A percentile compares a stretch with the other conserved stretches of the same genome.
Conservation (phyloP, 2,113 vertebrate genomes). For the Labeo rohita region DNA sequence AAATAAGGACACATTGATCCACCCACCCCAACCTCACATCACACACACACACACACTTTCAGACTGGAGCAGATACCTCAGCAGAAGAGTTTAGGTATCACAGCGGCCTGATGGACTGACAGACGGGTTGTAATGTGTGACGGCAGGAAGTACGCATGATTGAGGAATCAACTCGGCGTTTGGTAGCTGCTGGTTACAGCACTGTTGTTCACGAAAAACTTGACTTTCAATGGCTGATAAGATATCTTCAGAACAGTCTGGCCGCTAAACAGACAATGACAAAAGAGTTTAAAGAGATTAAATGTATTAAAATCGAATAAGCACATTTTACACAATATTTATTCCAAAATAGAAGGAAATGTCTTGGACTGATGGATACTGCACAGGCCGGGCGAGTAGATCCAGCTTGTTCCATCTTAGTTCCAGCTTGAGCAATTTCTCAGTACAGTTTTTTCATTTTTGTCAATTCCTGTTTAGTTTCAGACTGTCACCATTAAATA, state of each 20-base stretch:
- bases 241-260: neutral
- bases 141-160: neutral
- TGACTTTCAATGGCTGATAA: neutral
- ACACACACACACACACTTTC: conserved; percentile 33
- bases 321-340: neutral
- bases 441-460: neutral
- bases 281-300: neutral
- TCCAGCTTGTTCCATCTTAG: neutral
- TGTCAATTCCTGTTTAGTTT: neutral
- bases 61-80: conserved; percentile 13
- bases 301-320: neutral
- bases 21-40: conserved; percentile 72
- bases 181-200: neutral
- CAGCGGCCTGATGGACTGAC: conserved; percentile 1
- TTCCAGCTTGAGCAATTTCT: neutral
- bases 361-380: neutral
- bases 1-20: conserved; percentile 78
- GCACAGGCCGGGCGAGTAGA: neutral
- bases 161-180: neutral
- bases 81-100: neutral
- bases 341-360: neutral
- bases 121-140: neutral
- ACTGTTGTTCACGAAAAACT: neutral
- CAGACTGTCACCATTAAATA: neutral
- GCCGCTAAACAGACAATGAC: neutral